These are phyloP conservation scores for Morbakka virulenta DNA, from an alignment of 30 jellyfish, hydroid and myxozoan genomes.

Conservation along the genomic window DNA sequence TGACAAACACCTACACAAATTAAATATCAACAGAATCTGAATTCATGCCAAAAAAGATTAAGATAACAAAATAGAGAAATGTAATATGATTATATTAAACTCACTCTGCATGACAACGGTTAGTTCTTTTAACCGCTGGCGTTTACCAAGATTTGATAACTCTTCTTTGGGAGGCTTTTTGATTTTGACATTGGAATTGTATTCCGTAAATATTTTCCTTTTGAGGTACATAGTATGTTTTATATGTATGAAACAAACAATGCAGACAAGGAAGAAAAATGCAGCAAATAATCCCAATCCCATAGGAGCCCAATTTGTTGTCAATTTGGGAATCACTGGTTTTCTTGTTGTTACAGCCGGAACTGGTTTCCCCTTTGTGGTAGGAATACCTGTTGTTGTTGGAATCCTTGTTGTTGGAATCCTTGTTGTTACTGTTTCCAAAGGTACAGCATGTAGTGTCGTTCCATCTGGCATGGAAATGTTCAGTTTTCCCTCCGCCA, in stretches of 20 bases:
- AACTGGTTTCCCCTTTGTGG: neutral
- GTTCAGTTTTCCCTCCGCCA: neutral
- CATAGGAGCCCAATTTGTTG: slow-evolving; percentile 65
- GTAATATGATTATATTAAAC: too few species aligned
- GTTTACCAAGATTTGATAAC: neutral
- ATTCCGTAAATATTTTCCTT: neutral
- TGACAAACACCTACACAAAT: too few species aligned
- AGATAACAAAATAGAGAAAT: too few species aligned
- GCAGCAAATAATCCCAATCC: neutral
- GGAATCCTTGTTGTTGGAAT: neutral
- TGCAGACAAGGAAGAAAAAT: neutral
- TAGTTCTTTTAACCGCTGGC: neutral
- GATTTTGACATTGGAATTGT: neutral
- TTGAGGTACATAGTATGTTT: neutral
- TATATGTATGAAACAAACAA: neutral
- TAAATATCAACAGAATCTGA: too few species aligned
- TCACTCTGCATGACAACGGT: neutral
- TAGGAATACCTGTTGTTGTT: neutral
- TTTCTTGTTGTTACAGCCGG: slow-evolving; percentile 29
- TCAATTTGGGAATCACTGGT: slow-evolving; percentile 25
- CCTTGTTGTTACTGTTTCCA: neutral
- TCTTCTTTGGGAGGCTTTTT: neutral
- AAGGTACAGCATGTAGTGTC: neutral
- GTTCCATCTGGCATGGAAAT: neutral
- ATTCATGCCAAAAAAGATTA: too few species aligned